These are phyloP conservation scores for Nysson spinosus DNA, from an alignment of 2,888 invertebrate species.

Conservation along the genomic window DNA sequence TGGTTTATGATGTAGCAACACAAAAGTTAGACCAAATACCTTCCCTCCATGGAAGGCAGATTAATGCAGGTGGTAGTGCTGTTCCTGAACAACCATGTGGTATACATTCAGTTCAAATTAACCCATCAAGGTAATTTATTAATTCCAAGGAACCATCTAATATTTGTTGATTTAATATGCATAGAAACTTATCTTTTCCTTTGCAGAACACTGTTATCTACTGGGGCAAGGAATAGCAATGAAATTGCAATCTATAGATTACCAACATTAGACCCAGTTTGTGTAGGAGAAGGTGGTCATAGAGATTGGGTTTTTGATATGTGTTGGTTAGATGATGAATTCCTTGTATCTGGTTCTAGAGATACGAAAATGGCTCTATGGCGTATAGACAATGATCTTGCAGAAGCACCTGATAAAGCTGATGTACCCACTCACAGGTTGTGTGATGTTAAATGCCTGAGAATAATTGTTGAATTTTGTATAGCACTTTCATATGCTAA, in stretches of 20 bases:
- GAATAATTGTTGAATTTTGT: not conserved
- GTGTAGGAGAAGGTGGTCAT: slow-evolving; percentile 94
- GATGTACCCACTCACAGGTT: slow-evolving; percentile 78
- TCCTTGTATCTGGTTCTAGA: slow-evolving; percentile 94
- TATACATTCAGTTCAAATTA: slow-evolving; percentile 95
- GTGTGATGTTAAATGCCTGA: not conserved
- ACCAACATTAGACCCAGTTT: slow-evolving; percentile 96
- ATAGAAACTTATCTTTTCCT: slow-evolving; percentile 2
- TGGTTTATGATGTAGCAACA: slow-evolving; percentile 94
- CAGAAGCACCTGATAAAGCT: slow-evolving; percentile 77
- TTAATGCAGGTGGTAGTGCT: slow-evolving; percentile 78
- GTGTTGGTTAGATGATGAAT: slow-evolving; percentile 98
- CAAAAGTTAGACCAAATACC: slow-evolving; percentile 93
- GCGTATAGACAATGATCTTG: slow-evolving; percentile 83
- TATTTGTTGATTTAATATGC: not conserved
- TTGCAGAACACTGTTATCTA: slow-evolving; percentile 88
- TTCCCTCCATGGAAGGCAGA: slow-evolving; percentile 84
- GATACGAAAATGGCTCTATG: slow-evolving; percentile 95
- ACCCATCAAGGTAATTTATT: slow-evolving; percentile 84
- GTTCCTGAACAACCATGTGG: slow-evolving; percentile 88
- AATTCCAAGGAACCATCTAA: not conserved
- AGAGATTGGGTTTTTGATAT: slow-evolving; percentile 96
- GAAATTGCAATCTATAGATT: slow-evolving; percentile 94
- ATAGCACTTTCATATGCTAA: not conserved
- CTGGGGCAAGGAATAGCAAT: slow-evolving; percentile 94